phyloP scores from a whole-genome alignment of 2,113 vertebrate genomes.

The Vicugna pacos region DNA sequence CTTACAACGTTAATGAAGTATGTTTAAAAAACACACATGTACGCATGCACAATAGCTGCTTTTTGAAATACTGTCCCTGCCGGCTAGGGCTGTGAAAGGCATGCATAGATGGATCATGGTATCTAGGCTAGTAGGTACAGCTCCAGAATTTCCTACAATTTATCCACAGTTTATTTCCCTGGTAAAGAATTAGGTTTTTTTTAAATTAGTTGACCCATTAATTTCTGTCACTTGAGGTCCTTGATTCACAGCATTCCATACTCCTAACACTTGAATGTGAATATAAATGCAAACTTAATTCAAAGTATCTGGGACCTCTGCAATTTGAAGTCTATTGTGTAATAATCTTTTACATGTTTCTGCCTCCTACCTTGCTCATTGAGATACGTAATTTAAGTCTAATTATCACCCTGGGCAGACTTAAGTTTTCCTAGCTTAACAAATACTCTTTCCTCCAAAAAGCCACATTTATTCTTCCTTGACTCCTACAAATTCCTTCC shows the following conservation, averaged over 20 bases:
- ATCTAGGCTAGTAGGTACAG: background rate
- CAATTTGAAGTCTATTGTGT: background rate
- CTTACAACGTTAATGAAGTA: background rate
- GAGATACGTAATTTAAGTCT: slow-evolving; percentile 10
- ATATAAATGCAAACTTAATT: slow-evolving; percentile 29
- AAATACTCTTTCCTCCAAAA: background rate
- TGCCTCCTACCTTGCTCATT: background rate
- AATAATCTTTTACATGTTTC: background rate
- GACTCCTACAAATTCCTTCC: background rate
- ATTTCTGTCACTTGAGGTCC: background rate
- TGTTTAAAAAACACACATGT: background rate
- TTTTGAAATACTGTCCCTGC: background rate
- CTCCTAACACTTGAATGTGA: background rate
- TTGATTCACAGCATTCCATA: background rate
- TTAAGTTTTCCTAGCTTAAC: background rate
- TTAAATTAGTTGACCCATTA: background rate
- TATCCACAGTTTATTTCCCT: background rate
- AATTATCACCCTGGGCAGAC: background rate
- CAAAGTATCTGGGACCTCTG: background rate
- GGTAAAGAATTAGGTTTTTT: background rate
- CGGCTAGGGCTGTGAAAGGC: background rate
- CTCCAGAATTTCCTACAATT: background rate
- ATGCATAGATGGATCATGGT: background rate
- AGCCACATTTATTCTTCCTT: slow-evolving; percentile 7
- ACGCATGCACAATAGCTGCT: background rate